Conservation (phyloP, 1,140 invertebrate genomes). For the Sycophila sp. region DNA sequence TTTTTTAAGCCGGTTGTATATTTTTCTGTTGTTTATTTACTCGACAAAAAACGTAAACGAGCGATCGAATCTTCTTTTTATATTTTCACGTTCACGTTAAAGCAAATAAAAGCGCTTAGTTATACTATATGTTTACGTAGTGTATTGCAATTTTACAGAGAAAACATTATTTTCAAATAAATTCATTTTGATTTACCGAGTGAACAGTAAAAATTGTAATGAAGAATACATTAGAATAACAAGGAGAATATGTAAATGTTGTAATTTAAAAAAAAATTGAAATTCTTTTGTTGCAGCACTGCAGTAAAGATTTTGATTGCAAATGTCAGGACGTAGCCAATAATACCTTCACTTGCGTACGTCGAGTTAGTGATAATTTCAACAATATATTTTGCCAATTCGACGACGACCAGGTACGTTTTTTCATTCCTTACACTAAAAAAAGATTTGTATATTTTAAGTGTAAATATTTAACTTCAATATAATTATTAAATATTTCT, state of each 20-base stretch:
- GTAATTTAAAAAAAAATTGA: too few relatives aligned
- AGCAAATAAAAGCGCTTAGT: too few relatives aligned
- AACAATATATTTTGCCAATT: constrained; percentile 83
- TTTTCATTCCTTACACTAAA: background rate
- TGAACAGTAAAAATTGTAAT: too few relatives aligned
- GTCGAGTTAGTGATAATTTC: constrained; percentile 67
- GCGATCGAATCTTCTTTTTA: too few relatives aligned
- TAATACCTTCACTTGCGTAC: constrained; percentile 84
- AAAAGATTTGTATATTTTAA: background rate
- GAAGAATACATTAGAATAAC: background rate
- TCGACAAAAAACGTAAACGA: too few relatives aligned
- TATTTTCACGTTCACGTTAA: too few relatives aligned
- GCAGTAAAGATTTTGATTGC: constrained; percentile 73
- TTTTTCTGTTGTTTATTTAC: too few relatives aligned
- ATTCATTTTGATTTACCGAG: background rate
- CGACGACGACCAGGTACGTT: constrained; percentile 74
- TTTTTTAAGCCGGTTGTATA: too few relatives aligned
- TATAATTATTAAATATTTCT: too few relatives aligned
- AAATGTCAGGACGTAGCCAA: constrained; percentile 86
- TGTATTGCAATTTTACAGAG: too few relatives aligned
- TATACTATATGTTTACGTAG: too few relatives aligned
- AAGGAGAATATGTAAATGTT: too few relatives aligned
- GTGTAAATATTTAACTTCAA: background rate
- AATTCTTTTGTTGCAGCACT: constrained; percentile 68
- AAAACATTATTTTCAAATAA: background rate